Evolutionary conservation across 2,797 vertebrate genomes (phyloP).

Genomic region (Sardinella longiceps): DNA sequence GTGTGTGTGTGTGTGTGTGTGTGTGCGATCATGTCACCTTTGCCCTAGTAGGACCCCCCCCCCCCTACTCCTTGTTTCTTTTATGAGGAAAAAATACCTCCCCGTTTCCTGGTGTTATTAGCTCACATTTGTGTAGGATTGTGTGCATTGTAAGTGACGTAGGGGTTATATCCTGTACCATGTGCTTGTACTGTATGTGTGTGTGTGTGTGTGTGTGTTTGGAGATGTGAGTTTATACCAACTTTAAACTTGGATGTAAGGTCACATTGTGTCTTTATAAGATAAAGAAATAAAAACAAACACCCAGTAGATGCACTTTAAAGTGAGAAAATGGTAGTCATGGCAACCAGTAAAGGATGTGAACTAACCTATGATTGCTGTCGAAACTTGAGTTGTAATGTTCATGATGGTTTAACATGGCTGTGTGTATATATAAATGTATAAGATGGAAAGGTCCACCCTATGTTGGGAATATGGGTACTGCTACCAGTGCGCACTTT

Average conservation of each 20-base stretch:
- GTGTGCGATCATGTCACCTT: constrained; percentile 41
- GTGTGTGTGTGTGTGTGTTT: neutral
- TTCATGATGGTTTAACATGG: constrained; percentile 60
- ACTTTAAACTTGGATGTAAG: constrained; percentile 42
- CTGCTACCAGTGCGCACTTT: constrained; percentile 44
- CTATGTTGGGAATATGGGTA: constrained; percentile 49
- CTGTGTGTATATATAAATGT: constrained; percentile 64
- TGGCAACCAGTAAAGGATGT: constrained; percentile 63
- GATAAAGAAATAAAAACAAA: constrained; percentile 56
- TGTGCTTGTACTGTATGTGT: neutral
- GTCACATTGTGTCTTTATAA: constrained; percentile 59
- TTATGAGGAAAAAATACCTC: constrained; percentile 43
- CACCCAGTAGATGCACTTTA: constrained; percentile 71
- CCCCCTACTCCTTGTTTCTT: neutral
- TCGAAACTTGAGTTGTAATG: constrained; percentile 54
- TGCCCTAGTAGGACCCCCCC: constrained; percentile 46
- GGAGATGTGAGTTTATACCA: neutral
- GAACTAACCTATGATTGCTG: constrained; percentile 40
- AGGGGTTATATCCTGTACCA: constrained; percentile 37
- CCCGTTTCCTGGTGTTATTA: constrained; percentile 4
- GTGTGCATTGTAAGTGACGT: constrained; percentile 25
- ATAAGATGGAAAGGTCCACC: constrained; percentile 56
- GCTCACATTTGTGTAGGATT: constrained; percentile 21
- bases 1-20: constrained; percentile 36
- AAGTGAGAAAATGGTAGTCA: constrained; percentile 51